phyloP scores from a whole-genome alignment of 2,888 invertebrate genomes.

The Andrena dorsata region DNA sequence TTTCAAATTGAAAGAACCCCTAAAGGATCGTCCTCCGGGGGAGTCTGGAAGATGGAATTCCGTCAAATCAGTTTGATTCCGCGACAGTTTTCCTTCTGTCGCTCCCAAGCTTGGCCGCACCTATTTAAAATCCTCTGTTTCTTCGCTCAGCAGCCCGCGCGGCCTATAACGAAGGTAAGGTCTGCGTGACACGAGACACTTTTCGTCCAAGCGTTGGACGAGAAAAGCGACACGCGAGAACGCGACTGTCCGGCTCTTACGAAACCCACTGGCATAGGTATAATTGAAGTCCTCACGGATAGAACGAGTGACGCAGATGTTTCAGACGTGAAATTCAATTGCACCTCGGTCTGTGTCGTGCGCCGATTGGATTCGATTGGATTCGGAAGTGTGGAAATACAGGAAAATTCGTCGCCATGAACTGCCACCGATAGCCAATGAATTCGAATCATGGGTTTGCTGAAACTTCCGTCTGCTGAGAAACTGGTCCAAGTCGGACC shows the following conservation, averaged over 20 bases:
- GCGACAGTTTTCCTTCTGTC: neutral
- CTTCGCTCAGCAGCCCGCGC: neutral
- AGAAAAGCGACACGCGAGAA: neutral
- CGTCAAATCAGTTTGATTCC: neutral
- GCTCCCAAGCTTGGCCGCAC: neutral
- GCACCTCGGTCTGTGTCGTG: constrained; percentile 32
- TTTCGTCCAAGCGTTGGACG: neutral
- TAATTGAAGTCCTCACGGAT: constrained; percentile 28
- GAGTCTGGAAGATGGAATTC: constrained; percentile 14
- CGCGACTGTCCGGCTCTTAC: neutral
- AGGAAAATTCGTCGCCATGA: no score
- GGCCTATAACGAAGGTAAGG: neutral
- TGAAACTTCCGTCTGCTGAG: no score
- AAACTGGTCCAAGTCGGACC: neutral
- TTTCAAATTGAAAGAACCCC: constrained; percentile 68
- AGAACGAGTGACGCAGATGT: constrained; percentile 27
- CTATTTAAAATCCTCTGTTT: neutral
- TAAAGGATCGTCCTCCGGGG: constrained; percentile 27
- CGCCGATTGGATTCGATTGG: constrained; percentile 40
- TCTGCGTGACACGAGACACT: neutral
- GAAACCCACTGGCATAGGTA: constrained; percentile 19
- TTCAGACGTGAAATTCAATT: constrained; percentile 60
- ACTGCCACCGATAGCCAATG: no score
- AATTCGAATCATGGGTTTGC: no score
- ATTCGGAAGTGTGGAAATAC: constrained; percentile 23